phyloP scores from a whole-genome alignment of 2,888 invertebrate species.

The Metacarcinus magister region DNA sequence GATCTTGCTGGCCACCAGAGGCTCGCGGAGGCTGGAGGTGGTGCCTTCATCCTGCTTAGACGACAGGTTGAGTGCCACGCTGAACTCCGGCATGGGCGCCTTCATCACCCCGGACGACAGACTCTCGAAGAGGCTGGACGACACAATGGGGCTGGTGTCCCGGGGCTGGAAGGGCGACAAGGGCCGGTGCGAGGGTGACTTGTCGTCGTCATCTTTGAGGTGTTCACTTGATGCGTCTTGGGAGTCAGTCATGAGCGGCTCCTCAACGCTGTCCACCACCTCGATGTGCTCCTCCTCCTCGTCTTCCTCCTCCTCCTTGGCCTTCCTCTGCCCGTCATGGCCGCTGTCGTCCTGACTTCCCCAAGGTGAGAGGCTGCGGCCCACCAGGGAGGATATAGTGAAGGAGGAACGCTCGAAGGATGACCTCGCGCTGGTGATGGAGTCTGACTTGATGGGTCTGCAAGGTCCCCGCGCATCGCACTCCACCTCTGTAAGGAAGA shows the following conservation, averaged over 20 bases:
- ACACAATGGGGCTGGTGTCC: constrained; percentile 58
- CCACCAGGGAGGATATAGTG: constrained; percentile 10
- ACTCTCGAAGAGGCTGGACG: constrained; percentile 52
- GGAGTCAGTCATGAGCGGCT: constrained; percentile 30
- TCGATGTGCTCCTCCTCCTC: constrained; percentile 79
- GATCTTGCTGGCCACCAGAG: constrained; percentile 63
- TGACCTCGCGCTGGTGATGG: not conserved
- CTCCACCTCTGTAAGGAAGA: constrained; percentile 19
- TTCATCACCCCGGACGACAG: constrained; percentile 28
- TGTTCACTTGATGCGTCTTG: not conserved
- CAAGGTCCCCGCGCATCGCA: not conserved
- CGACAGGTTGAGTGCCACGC: constrained; percentile 72
- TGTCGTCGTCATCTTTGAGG: constrained; percentile 45
- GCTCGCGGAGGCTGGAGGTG: constrained; percentile 58
- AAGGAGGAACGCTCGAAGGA: constrained; percentile 16
- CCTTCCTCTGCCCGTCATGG: constrained; percentile 54
- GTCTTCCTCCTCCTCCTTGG: constrained; percentile 74
- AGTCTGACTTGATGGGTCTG: not conserved
- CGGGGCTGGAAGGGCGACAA: constrained; percentile 55
- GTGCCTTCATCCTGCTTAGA: constrained; percentile 68
- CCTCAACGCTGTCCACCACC: constrained; percentile 77
- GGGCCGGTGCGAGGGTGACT: constrained; percentile 43
- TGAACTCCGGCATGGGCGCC: constrained; percentile 64
- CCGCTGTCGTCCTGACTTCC: constrained; percentile 51
- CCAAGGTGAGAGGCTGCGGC: constrained; percentile 66